Evolutionary conservation across 1,140 invertebrate species (phyloP), one percentile per base, ranked within the genome.

Genomic region (Metaphire vulgaris): DNA sequence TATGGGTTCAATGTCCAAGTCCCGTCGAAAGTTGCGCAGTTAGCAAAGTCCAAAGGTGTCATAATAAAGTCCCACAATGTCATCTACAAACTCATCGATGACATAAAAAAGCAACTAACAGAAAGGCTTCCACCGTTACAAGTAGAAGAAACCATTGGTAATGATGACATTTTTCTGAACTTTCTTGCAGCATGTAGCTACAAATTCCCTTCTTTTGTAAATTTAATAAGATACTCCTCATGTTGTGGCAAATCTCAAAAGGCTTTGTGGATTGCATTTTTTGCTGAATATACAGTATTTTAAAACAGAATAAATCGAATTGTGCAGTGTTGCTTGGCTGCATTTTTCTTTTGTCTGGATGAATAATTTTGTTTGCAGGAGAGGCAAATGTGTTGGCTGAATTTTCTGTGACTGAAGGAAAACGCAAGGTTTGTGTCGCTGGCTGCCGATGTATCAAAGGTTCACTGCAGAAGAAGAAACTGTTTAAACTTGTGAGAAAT

Each of bases 41-140:
- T 88, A 2, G 90, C 90, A 0, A 87, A 87, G 75, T 82, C 85
- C 6, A 87, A 87, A 28, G 85, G 88, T 16, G 87, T 96, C 21
- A 68, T 81, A 0, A 87, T 97, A 68, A 90, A 89, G 80, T 79
- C 88, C 56, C 90, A 90, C 83, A 96, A 96, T 85, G 89, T 98
- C 14, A 97, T 98, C 79, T 98, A 98, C 85, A 91, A 92, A 80
- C 86, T 98, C 65, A 89, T 98, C 14, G 94, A 97, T 83, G 91
- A 95, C 86, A 81, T 98, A 0, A 94, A 93, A 83, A 87, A 89
- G 71, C 91, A 94, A 85, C 89, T 98, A 28, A 91, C 88, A 80
- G 86, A 83, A n/a, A 87, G 89, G 81, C 86, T 98, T 80, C 94
- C 94, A 0, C 78, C 85, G 28, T 82, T 89, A 68, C 88, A 91